Percentiles rank a stretch among this genome's conserved stretches.
phyloP scores from a whole-genome alignment of 2,113 vertebrate genomes.

The Melanerpes aurifrons region DNA sequence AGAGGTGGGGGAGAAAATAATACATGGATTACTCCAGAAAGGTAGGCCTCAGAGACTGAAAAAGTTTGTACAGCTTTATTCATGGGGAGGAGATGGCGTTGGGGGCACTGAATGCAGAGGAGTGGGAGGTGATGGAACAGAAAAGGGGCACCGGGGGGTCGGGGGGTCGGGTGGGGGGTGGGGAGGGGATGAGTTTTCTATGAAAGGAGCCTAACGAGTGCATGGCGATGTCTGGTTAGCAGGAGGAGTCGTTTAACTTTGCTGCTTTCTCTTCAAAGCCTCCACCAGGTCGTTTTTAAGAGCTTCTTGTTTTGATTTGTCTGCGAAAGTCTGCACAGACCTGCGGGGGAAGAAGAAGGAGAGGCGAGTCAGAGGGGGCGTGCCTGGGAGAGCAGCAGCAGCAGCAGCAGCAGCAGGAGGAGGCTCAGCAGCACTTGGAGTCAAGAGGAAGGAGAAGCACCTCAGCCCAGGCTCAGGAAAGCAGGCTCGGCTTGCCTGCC shows the following conservation, averaged over 20 bases:
- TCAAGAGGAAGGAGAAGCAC: conserved; percentile 1
- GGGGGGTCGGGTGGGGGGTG: too few relatives aligned
- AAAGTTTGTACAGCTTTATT: conserved; percentile 81
- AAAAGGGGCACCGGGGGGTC: conserved; percentile 2
- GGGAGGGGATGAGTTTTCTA: conserved; percentile 71
- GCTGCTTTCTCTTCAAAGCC: conserved; percentile 96
- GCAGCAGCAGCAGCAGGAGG: neutral
- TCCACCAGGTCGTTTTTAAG: conserved; percentile 93
- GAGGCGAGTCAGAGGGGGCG: rapidly evolving
- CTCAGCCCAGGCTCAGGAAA: neutral
- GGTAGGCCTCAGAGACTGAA: conserved; percentile 74
- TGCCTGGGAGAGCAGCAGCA: too few relatives aligned
- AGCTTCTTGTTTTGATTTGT: conserved; percentile 95
- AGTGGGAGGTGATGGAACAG: conserved; percentile 56
- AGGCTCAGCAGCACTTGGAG: neutral
- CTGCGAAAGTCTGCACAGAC: conserved; percentile 94
- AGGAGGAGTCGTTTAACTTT: conserved; percentile 77
- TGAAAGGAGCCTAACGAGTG: conserved; percentile 76
- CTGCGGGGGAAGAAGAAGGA: conserved; percentile 70
- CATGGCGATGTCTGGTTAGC: conserved; percentile 72
- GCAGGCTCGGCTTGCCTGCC: neutral
- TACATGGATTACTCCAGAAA: conserved; percentile 66
- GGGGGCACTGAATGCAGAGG: conserved; percentile 53
- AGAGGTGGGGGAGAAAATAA: neutral
- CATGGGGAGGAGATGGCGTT: conserved; percentile 53